phyloP scores from a whole-genome alignment of 2,888 invertebrate species.

The Spicauda simplicius region DNA sequence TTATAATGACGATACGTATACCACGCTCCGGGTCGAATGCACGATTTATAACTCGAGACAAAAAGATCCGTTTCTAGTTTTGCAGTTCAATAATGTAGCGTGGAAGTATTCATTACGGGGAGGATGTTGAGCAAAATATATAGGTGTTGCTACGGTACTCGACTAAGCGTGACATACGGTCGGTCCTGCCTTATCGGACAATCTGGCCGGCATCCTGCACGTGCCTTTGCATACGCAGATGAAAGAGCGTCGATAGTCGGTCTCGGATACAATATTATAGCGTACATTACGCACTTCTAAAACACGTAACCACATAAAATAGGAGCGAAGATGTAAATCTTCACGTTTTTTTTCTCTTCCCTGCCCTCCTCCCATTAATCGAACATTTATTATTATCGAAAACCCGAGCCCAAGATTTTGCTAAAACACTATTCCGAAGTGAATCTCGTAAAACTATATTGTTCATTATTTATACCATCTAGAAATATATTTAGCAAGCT shows the following conservation, averaged over 20 bases:
- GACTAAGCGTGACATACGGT: conserved; percentile 73
- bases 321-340: conserved; percentile 70
- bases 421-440: not conserved
- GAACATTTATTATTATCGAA: conserved; percentile 42
- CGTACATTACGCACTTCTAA: conserved; percentile 51
- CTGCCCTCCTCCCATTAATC: conserved; percentile 45
- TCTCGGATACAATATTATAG: conserved; percentile 64
- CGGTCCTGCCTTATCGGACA: conserved; percentile 70
- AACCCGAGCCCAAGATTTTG: conserved; percentile 3
- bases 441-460: not conserved
- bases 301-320: conserved; percentile 47
- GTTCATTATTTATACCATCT: not conserved
- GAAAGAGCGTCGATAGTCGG: conserved; percentile 60
- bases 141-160: conserved; percentile 57
- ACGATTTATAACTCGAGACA: conserved; percentile 36
- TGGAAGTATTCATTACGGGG: conserved; percentile 72
- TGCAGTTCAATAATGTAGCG: conserved; percentile 66
- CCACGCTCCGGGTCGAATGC: conserved; percentile 8
- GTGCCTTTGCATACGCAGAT: conserved; percentile 70
- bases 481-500: not conserved
- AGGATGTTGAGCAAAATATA: conserved; percentile 64
- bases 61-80: conserved; percentile 56
- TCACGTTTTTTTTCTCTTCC: conserved; percentile 64
- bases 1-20: conserved; percentile 10
- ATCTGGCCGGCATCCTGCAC: conserved; percentile 66